phyloP scores from a whole-genome alignment of 1,140 invertebrate species.

The Lepidotrigona ventralis region DNA sequence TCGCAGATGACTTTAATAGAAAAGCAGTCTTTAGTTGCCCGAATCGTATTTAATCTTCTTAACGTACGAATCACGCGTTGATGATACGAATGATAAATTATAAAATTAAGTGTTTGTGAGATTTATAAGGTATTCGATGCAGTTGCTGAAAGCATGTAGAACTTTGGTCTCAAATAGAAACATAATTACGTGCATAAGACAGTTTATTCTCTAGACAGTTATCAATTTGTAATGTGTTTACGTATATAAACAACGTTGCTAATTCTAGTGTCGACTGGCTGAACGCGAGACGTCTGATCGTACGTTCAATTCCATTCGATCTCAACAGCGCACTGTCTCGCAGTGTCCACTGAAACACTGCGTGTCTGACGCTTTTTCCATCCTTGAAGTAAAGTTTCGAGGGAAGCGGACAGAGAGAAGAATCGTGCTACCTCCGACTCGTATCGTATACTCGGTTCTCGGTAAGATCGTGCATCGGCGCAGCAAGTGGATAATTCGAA shows the following conservation, averaged over 20 bases:
- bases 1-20: no score
- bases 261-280: background rate
- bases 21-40: no score
- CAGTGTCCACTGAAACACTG: background rate
- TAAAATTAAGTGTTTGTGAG: background rate
- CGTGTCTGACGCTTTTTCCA: background rate
- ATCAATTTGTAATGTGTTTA: no score
- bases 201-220: no score
- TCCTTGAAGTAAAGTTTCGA: background rate
- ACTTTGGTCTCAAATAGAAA: background rate
- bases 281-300: background rate
- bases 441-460: constrained; percentile 63
- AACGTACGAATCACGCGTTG: background rate
- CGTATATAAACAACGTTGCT: no score
- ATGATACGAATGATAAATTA: background rate
- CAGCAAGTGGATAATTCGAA: constrained; percentile 77
- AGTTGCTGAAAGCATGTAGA: background rate
- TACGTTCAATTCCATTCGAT: background rate
- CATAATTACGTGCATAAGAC: no score
- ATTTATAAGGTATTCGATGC: background rate
- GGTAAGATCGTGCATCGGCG: constrained; percentile 60
- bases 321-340: background rate
- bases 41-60: background rate
- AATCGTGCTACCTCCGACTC: constrained; percentile 40
- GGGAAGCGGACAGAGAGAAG: constrained; percentile 28